phyloP scores from a whole-genome alignment of 2,888 invertebrate genomes.

The Pollenia angustigena region DNA sequence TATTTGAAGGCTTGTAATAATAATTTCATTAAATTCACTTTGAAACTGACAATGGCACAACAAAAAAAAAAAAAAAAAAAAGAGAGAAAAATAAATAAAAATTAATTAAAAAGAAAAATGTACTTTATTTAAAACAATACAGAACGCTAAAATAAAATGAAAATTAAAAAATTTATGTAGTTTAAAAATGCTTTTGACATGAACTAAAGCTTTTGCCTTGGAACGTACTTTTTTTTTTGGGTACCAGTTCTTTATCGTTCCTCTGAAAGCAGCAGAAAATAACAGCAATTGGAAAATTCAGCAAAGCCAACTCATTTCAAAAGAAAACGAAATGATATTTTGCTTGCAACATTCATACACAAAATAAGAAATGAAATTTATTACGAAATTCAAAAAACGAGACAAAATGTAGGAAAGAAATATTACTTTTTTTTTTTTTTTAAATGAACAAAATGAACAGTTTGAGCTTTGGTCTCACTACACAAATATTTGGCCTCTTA shows the following conservation, averaged over 20 bases:
- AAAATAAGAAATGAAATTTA: slow-evolving; percentile 23
- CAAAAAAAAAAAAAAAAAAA: slow-evolving; percentile 4
- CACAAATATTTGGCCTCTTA: no score
- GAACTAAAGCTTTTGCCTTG: slow-evolving; percentile 49
- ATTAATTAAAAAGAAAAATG: slow-evolving; percentile 68
- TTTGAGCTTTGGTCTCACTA: background rate
- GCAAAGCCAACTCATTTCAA: slow-evolving; percentile 17
- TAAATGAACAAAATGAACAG: slow-evolving; percentile 27
- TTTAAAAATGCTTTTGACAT: slow-evolving; percentile 65
- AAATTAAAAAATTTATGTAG: slow-evolving; percentile 9
- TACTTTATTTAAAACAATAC: slow-evolving; percentile 54
- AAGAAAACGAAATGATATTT: slow-evolving; percentile 37
- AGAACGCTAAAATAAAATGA: background rate
- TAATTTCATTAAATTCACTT: slow-evolving; percentile 53
- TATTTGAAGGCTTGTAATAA: slow-evolving; percentile 41
- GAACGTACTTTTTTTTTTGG: slow-evolving; percentile 4
- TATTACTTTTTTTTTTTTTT: background rate
- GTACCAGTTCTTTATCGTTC: background rate
- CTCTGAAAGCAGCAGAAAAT: background rate
- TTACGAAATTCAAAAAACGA: background rate
- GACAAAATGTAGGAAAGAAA: background rate
- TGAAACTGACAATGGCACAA: slow-evolving; percentile 8
- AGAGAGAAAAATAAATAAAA: slow-evolving; percentile 52
- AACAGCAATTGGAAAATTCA: slow-evolving; percentile 9
- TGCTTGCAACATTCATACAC: background rate